These are phyloP conservation scores for Platichthys flesus DNA, from an alignment of 2,113 vertebrate species.

Conservation along the genomic window DNA sequence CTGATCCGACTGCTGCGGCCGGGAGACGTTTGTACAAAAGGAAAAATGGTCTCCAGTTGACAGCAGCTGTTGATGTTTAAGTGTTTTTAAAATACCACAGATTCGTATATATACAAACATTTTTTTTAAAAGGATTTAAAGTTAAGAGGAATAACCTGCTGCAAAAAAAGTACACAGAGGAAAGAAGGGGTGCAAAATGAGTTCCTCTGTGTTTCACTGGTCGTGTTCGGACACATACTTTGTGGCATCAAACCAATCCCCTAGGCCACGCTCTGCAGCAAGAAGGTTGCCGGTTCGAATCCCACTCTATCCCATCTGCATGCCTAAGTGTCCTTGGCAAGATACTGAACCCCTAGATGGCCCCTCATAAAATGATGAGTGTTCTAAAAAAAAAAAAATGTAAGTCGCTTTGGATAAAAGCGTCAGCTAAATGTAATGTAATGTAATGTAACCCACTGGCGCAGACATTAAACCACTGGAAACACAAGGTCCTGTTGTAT, in stretches of 20 bases:
- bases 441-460: background rate
- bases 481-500: background rate
- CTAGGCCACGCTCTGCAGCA: too few species aligned
- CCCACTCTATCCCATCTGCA: too few species aligned
- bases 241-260: background rate
- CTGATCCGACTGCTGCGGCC: constrained; percentile 5
- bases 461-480: constrained; percentile 27
- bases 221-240: background rate
- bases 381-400: too few species aligned
- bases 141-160: background rate
- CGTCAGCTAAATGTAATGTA: too few species aligned
- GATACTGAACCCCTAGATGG: too few species aligned
- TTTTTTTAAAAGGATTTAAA: constrained; percentile 17
- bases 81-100: background rate
- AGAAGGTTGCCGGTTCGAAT: too few species aligned
- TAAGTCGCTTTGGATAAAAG: too few species aligned
- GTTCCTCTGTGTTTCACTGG: background rate
- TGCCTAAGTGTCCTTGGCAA: too few species aligned
- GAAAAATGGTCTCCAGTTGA: background rate
- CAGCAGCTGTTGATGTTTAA: constrained; percentile 14
- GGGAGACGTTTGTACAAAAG: background rate
- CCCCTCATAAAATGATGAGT: too few species aligned
- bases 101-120: background rate
- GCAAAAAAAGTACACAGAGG: background rate
- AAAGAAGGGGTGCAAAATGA: background rate